These are phyloP conservation scores for Dinomys branickii DNA, from an alignment of 2,113 vertebrate species.

Conservation along the genomic window DNA sequence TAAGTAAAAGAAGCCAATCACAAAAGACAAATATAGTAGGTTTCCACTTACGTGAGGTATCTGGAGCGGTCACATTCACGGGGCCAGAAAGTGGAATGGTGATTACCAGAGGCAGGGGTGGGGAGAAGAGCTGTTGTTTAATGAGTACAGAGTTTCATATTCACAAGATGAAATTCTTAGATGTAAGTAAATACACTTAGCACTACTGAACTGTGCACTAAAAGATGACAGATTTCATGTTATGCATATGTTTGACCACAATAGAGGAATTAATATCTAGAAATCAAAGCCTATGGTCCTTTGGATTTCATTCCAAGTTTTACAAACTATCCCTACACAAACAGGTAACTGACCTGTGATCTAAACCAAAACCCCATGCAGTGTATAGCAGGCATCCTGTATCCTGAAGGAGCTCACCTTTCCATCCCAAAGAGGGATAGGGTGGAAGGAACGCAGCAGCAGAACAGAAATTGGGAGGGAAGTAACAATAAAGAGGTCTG, in stretches of 20 bases:
- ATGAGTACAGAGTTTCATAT: neutral
- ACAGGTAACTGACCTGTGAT: neutral
- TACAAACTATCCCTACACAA: neutral
- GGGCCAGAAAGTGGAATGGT: neutral
- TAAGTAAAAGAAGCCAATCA: neutral
- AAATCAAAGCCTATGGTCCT: neutral
- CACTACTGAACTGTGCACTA: too few species aligned
- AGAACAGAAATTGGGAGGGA: neutral
- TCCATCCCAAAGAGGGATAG: neutral
- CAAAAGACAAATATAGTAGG: neutral
- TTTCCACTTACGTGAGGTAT: neutral
- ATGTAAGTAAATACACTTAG: neutral
- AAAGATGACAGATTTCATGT: neutral
- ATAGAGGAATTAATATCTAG: neutral
- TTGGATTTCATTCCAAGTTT: neutral
- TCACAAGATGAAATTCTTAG: neutral
- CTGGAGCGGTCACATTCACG: neutral
- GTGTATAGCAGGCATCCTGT: accelerated
- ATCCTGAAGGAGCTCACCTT: neutral
- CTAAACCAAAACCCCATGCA: neutral
- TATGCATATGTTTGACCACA: neutral
- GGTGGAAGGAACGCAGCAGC: neutral
- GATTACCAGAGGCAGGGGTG: neutral
- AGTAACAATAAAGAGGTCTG: neutral
- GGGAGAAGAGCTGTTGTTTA: accelerated